Percentiles rank a stretch among this genome's conserved stretches.
Conservation (phyloP, 2,797 vertebrate genomes). For the Xenops minutus region DNA sequence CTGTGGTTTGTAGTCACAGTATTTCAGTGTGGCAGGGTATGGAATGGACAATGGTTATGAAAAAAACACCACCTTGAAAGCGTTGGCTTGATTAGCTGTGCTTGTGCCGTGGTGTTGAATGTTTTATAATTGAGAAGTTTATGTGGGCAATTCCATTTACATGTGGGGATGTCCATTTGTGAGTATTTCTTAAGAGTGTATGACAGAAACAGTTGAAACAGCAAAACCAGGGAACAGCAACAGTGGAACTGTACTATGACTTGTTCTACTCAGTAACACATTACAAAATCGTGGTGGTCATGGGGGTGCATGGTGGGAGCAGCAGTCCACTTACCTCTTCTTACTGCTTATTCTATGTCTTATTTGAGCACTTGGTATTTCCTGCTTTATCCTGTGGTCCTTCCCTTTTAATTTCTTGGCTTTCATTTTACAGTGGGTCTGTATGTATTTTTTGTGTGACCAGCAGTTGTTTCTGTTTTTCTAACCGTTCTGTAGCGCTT, state of each 20-base stretch:
- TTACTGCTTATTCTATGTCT: neutral
- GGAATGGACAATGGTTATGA: neutral
- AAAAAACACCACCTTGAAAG: neutral
- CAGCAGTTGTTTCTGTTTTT: neutral
- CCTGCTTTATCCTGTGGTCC: neutral
- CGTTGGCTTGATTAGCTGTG: neutral
- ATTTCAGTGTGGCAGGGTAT: neutral
- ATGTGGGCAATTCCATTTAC: neutral
- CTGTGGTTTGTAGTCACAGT: neutral
- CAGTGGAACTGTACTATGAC: neutral
- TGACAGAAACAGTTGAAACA: neutral
- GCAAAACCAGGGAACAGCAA: neutral
- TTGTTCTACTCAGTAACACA: neutral
- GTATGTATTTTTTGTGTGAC: neutral
- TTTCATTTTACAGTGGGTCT: neutral
- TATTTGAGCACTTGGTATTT: neutral
- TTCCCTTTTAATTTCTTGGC: neutral
- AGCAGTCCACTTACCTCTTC: neutral
- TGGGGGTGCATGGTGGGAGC: accelerated
- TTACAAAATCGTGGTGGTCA: neutral
- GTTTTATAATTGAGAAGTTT: neutral
- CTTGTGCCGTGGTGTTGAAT: neutral
- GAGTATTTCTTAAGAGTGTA: neutral
- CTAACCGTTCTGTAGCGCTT: neutral
- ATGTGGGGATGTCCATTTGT: neutral